Conservation (phyloP, 2,113 vertebrate species). For the Garra rufa region DNA sequence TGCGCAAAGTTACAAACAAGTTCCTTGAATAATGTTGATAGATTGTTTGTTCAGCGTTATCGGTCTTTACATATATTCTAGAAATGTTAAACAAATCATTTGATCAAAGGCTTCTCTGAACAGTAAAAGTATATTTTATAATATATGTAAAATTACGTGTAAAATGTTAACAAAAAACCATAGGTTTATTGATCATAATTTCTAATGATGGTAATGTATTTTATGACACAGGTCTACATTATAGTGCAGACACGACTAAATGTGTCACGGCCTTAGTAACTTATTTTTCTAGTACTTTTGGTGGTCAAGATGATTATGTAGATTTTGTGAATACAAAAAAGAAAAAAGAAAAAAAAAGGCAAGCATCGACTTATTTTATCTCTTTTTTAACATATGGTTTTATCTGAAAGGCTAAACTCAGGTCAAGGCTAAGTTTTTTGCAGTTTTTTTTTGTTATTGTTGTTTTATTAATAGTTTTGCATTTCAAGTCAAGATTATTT, state of each 20-base stretch:
- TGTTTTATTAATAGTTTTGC: background rate
- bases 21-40: too few species aligned
- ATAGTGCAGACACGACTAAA: background rate
- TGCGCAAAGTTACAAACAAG: too few species aligned
- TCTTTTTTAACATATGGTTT: background rate
- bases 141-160: too few species aligned
- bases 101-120: too few species aligned
- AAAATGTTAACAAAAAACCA: too few species aligned
- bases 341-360: background rate
- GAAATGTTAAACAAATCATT: too few species aligned
- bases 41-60: too few species aligned
- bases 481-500: too few species aligned
- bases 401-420: background rate
- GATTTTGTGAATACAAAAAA: background rate
- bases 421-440: background rate
- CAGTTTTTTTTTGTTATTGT: too few species aligned
- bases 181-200: too few species aligned
- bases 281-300: background rate
- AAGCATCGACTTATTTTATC: background rate
- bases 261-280: background rate
- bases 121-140: too few species aligned
- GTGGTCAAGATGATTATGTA: background rate
- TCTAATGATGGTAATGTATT: background rate
- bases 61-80: too few species aligned
- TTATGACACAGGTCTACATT: background rate